Evolutionary conservation across 2,113 vertebrate species (phyloP), one percentile per base, ranked within the genome.

Genomic region (Pygoscelis adeliae): DNA sequence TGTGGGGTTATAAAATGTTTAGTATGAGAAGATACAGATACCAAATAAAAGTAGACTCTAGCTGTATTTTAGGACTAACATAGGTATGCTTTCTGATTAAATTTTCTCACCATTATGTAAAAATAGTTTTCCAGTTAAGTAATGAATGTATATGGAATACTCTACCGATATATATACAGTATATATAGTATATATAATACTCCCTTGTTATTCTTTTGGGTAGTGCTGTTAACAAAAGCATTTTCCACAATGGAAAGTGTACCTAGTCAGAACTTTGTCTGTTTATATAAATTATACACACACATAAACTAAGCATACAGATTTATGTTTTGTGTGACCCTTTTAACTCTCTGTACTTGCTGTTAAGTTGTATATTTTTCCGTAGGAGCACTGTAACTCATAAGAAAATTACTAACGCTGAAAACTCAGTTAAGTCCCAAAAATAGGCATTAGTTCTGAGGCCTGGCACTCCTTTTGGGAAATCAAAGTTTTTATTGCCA

Each of bases 291-390:
- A 98, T 98, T 98, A 97, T 92, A 96, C 61, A 91, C 92, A 83
- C 56, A 80, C 92, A 97, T 97, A 98, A 98, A 96, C 27, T 96
- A 97, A 88, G 95, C 77, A 97, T 90, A 89, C 38, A 97, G 98
- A 98, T 98, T 98, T 98, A 98, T 98, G 98, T 80, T 96, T 97
- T 97, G 53, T 97, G 88, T 98, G 98, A 98, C 98, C 98, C 98
- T 98, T 98, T 98, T 98, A 98, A 98, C 98, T 97, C 95, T 97
- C 96, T 96, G 71, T 97, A 97, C 97, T 98, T 98, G 97, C 96
- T 97, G 97, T 97, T 98, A 98, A 98, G 97, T 98, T 98, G 97
- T 97, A 98, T 98, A 98, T 98, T 98, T 98, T 98, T 98, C 95
- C 93, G 76, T 59, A 82, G 95, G 91, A 98, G 90, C 82, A 95